Conservation (phyloP, 2,113 vertebrate genomes). For the Peucedramus taeniatus region DNA sequence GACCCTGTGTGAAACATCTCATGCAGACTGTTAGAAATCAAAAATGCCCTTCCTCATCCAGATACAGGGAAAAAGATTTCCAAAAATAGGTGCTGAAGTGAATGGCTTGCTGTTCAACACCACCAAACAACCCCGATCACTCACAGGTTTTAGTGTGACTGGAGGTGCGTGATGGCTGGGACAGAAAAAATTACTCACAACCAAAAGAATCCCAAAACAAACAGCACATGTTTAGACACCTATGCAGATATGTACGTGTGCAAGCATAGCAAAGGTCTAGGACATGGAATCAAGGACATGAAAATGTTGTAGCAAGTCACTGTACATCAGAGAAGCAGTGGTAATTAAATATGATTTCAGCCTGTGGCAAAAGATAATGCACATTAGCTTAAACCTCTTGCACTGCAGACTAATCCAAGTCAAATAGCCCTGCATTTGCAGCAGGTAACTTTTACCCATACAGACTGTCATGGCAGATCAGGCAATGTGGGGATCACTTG, state of each 20-base stretch:
- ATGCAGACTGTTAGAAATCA: neutral
- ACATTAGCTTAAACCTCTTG: neutral
- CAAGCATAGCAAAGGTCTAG: neutral
- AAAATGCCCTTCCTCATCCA: neutral
- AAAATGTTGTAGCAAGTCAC: neutral
- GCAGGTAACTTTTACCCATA: neutral
- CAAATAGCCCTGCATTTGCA: neutral
- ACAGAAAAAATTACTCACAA: neutral
- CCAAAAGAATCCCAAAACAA: neutral
- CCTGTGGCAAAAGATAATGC: neutral
- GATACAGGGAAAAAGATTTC: neutral
- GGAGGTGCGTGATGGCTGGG: neutral
- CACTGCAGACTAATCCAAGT: neutral
- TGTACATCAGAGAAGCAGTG: rapidly evolving
- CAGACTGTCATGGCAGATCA: neutral
- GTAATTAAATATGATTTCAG: neutral
- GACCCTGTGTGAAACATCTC: neutral
- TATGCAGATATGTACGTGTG: neutral
- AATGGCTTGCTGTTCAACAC: neutral
- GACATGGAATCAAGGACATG: neutral
- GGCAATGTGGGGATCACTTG: neutral
- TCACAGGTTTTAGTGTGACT: neutral
- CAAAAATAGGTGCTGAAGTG: neutral
- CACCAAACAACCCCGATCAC: neutral
- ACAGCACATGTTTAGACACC: neutral